Base-by-base conservation (phyloP, 1,140 invertebrate genomes). In the Drosophila lini region DNA sequence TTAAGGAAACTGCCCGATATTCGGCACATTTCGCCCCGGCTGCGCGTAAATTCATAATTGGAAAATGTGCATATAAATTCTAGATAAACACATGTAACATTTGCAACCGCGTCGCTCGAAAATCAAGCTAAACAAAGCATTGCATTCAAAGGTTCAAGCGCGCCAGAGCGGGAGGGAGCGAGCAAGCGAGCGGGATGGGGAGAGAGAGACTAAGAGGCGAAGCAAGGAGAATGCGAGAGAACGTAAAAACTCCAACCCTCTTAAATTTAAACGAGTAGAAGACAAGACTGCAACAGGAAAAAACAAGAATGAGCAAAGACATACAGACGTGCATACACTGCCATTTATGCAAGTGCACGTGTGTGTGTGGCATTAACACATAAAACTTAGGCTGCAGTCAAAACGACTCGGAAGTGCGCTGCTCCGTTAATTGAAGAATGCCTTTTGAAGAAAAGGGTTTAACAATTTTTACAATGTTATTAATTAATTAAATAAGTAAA, bases 231-330 rank as follows among this genome's bases (percentile, higher is more conserved):
- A 82, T 71, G 53, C 25, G 71, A 83, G 81, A 62, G 76, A 74
- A 80, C 68, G 83, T 64, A 81, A 86, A 81, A 77, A 88, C 83
- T 86, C 83, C 83, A 86, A 86, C 83, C 83, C 83, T 88, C 83
- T 83, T 68, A 74, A 78, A 53, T 53, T 86, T 80, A 86, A 76
- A 88, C 83, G 82, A 82, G 81, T 88, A 62, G 70, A 86, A 86
- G 71, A 71, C 68, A 71, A 74, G 82, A 85, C 74, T 74, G 80
- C 68, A 85, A 84, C 70, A 83, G 81, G 56, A 67, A 80, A 58
- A 65, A 82, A 73, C 75, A 78, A 64, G 52, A 81, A 71, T 61
- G 80, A 78, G 68, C 13, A 52, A 74, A 65, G 67, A 68, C 73
- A 83, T 65, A 57, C 60, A 60, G 56, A 74, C 50, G 22, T 41